A percentile compares a stretch with the other conserved stretches of the same genome.
Evolutionary conservation across 2,797 vertebrate genomes (phyloP).

Genomic region (Calcarius lapponicus): DNA sequence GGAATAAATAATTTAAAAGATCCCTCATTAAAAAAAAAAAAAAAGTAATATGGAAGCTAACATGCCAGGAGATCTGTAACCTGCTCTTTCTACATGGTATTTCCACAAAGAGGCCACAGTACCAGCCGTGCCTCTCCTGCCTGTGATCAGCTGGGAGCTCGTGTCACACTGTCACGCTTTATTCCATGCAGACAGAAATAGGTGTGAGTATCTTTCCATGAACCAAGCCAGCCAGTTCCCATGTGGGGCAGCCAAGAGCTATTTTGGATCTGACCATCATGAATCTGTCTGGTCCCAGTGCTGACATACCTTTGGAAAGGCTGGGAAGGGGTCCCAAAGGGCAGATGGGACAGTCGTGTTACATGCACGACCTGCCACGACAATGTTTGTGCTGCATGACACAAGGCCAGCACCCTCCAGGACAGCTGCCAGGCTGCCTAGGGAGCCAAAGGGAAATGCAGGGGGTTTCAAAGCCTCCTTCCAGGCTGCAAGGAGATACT

Average conservation of each 20-base stretch:
- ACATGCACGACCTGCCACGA: not conserved
- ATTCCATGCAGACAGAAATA: constrained; percentile 19
- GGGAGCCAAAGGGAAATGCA: not conserved
- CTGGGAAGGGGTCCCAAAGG: not conserved
- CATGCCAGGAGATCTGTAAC: not conserved
- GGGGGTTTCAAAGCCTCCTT: not conserved
- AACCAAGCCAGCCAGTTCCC: not conserved
- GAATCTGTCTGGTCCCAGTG: not conserved
- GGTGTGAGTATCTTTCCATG: constrained; percentile 9
- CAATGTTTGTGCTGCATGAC: not conserved
- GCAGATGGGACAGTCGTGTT: not conserved
- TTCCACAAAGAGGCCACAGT: not conserved
- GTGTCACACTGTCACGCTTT: not conserved
- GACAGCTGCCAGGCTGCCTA: not conserved
- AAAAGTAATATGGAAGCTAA: not conserved
- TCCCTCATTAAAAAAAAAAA: not conserved
- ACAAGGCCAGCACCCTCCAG: not conserved
- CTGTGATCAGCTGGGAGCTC: not conserved
- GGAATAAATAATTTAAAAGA: not conserved
- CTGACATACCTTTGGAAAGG: not conserved
- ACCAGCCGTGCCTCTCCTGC: not conserved
- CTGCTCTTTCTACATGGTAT: not conserved
- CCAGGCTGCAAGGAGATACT: not conserved
- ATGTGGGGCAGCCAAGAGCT: constrained; percentile 37
- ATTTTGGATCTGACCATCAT: not conserved